Percentiles rank a stretch among this genome's conserved stretches.
Evolutionary conservation across 2,888 invertebrate genomes (phyloP).

Genomic region (Yponomeuta malinellus): DNA sequence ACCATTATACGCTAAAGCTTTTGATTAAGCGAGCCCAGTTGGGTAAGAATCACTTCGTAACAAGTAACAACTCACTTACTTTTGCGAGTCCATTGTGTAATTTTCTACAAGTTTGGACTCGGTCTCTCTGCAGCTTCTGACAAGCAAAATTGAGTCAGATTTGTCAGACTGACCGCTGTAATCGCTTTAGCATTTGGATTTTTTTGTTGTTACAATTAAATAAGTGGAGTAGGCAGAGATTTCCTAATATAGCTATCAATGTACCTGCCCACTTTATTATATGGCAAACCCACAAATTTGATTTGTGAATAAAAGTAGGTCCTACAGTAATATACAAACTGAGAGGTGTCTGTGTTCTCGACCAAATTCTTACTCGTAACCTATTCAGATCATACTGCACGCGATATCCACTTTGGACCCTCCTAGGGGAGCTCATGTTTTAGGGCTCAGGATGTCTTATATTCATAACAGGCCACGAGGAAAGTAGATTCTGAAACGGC

Average conservation of each 20-base stretch:
- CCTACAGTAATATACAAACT: too few relatives aligned
- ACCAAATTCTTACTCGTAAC: too few relatives aligned
- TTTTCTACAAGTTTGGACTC: slow-evolving; percentile 23
- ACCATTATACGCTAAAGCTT: slow-evolving; percentile 4
- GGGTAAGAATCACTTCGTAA: slow-evolving; percentile 30
- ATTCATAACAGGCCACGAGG: too few relatives aligned
- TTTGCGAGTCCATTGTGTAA: slow-evolving; percentile 28
- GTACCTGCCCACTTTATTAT: too few relatives aligned
- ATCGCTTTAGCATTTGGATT: background rate
- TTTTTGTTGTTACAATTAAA: background rate
- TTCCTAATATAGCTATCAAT: too few relatives aligned
- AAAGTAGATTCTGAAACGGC: background rate
- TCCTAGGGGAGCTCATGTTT: too few relatives aligned
- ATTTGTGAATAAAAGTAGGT: too few relatives aligned
- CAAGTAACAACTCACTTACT: slow-evolving; percentile 25
- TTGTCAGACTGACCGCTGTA: background rate
- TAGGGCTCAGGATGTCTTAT: too few relatives aligned
- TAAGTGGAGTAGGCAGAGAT: background rate
- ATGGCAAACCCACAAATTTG: too few relatives aligned
- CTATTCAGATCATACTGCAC: too few relatives aligned
- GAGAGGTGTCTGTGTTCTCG: too few relatives aligned
- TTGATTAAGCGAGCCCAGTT: slow-evolving; percentile 31
- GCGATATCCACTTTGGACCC: too few relatives aligned
- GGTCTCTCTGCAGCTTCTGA: slow-evolving; percentile 19
- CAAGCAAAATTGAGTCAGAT: background rate